A percentile compares a stretch with the other conserved stretches of the same genome.
These are phyloP conservation scores for Camponotus floridanus DNA, from an alignment of 1,140 invertebrate genomes.

Conservation along the genomic window DNA sequence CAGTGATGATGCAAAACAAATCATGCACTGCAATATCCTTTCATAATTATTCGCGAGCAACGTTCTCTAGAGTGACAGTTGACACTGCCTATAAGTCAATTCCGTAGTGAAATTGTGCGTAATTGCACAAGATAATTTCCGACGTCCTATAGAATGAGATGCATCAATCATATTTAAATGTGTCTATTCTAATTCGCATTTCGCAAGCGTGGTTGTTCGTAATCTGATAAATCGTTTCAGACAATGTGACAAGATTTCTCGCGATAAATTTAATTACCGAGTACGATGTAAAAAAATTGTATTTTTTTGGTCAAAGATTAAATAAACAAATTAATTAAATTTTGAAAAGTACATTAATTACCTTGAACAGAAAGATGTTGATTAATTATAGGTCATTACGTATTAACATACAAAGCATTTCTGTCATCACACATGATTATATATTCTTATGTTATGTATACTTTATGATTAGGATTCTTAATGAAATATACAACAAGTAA, in stretches of 20 bases:
- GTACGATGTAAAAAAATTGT: background rate
- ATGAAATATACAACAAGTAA: background rate
- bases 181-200: conserved; percentile 37
- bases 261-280: no score
- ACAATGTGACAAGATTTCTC: background rate
- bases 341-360: no score
- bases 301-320: background rate
- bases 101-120: conserved; percentile 17
- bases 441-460: background rate
- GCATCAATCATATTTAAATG: conserved; percentile 23
- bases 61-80: conserved; percentile 12
- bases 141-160: conserved; percentile 1
- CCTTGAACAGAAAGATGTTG: no score
- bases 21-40: background rate
- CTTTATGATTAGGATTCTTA: background rate
- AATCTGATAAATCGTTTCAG: conserved; percentile 13
- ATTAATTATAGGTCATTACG: background rate
- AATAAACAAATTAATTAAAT: no score
- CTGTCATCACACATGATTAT: background rate
- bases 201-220: conserved; percentile 19
- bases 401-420: background rate
- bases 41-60: conserved; percentile 16
- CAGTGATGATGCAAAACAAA: background rate
- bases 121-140: conserved; percentile 14
- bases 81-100: conserved; percentile 45